Percentiles rank a stretch among this genome's conserved stretches.
These are phyloP conservation scores for Pseudotriccus pelzelni DNA, from an alignment of 2,797 vertebrate genomes.

Conservation along the genomic window DNA sequence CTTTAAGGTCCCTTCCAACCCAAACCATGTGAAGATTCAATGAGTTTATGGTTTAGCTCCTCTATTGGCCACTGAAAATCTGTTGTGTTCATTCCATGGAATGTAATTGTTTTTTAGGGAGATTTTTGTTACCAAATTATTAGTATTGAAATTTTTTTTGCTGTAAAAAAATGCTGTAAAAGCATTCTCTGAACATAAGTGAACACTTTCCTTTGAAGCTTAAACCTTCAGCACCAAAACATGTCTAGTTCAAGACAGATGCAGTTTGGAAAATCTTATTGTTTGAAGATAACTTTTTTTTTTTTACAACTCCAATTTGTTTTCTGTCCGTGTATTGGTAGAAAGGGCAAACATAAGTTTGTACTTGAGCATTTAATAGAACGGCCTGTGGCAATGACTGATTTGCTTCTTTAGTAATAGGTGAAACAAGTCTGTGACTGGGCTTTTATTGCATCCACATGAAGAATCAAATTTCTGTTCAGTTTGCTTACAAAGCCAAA, in stretches of 20 bases:
- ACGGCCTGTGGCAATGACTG: background rate
- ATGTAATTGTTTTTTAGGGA: background rate
- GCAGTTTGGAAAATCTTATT: background rate
- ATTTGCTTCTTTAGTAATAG: background rate
- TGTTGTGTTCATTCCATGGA: background rate
- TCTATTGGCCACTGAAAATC: background rate
- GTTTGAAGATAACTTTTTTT: background rate
- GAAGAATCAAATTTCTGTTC: background rate
- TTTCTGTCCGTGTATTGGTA: background rate
- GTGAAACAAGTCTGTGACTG: background rate
- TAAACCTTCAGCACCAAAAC: background rate
- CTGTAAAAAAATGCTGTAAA: background rate
- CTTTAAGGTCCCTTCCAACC: background rate
- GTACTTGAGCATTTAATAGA: background rate
- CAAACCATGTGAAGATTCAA: background rate
- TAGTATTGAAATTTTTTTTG: background rate
- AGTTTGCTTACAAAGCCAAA: background rate
- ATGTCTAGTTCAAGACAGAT: background rate
- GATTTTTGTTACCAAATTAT: background rate
- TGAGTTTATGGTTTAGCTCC: background rate
- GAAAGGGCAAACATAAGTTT: background rate
- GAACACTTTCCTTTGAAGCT: background rate
- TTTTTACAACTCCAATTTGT: background rate
- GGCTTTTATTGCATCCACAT: background rate
- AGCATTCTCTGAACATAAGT: background rate